Evolutionary conservation across 1,140 invertebrate genomes (phyloP), one percentile per base, ranked within the genome.

Genomic region (Papilio helenus): DNA sequence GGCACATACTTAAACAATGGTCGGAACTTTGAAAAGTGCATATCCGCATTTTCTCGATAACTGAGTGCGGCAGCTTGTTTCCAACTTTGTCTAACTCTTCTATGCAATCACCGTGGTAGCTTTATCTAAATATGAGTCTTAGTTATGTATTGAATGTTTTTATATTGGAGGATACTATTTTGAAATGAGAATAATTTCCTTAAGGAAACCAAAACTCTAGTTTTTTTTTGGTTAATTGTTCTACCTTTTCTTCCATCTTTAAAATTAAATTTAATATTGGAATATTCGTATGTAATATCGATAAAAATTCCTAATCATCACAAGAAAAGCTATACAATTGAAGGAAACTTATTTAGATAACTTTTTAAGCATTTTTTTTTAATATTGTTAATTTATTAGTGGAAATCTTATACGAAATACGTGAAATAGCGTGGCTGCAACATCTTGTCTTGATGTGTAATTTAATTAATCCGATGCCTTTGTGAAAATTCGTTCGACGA

Each of bases 11-110:
- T 73, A 73, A 73, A 73, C n/a, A 73, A 73, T 20, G 18, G 71
- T 44, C 34, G 39, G 44, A 74, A 74, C 39, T 74, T 74, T 74
- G 39, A 74, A 74, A 49, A 49, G 72, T 46, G 72, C 72, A 74
- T 46, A 18, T 16, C 18, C 39, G 71, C n/a, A 72, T 18, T 72
- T 72, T 44, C 71, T 34, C 34, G 12, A 72, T 72, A 44, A 23
- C 71, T 72, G 34, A 72, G 39, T 14, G 71, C 39, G 18, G 71
- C 39, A 44, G 71, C 71, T 42, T 72, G 71, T 44, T 68, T 68
- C 5, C 10, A 29, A 68, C 61, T 68, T 68, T 16, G 61, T 1
- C 23, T 29, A 68, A 68, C 26, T 68, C 61, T 29, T 29, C 14
- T 29, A 68, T 68, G 61, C 26, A 68, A 68, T 68, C 61, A 18